Evolutionary conservation across 2,797 vertebrate species (phyloP), one percentile per base, ranked within the genome.

Genomic region (Acomys russatus): DNA sequence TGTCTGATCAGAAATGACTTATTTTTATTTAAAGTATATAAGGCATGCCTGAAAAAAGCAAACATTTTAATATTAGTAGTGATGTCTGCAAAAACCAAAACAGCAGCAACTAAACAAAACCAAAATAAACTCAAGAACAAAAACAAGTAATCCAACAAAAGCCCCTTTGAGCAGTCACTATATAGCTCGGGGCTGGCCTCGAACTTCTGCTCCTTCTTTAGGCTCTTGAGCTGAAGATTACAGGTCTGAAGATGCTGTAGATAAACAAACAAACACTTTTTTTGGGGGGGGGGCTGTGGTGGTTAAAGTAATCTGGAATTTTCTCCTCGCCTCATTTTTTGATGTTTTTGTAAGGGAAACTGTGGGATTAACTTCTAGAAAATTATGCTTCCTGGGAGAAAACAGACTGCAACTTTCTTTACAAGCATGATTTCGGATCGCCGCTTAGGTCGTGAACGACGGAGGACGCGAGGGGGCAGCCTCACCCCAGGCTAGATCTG

Each of bases 391-490:
- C 56, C 51, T 17, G 35, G 28, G 30, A 94, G 82, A 56, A 76
- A 44, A 54, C 28, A 74, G 77, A 73, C 25, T 54, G 44, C 54
- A 74, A 28, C 17, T 76, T 90, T 1, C 22, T 76, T 90, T 3
- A 33, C 35, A 70, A 70, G 30, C 14, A 2, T 0, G 49, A 14
- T 70, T 93, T 88, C 9, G 33, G 54, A 9, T 59, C 6, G 49
- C 8, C 4, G 15, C 12, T 79, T 30, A 15, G 38, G 73, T 94
- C 82, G 2, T 89, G 59, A 54, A 23, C 3, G 9, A 0, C 0
- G 15, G 64, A 22, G 87, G 95, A 30, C 97, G 82, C 76, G 0
- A 96, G 97, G 95, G 94, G 97, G 94, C 96, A 97, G 97, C 88
- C 76, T 85, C 64, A 28, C 64, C 23, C 94, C 59, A 54, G 87